phyloP scores from a whole-genome alignment of 2,888 invertebrate genomes.

The Cataglyphis cursor region DNA sequence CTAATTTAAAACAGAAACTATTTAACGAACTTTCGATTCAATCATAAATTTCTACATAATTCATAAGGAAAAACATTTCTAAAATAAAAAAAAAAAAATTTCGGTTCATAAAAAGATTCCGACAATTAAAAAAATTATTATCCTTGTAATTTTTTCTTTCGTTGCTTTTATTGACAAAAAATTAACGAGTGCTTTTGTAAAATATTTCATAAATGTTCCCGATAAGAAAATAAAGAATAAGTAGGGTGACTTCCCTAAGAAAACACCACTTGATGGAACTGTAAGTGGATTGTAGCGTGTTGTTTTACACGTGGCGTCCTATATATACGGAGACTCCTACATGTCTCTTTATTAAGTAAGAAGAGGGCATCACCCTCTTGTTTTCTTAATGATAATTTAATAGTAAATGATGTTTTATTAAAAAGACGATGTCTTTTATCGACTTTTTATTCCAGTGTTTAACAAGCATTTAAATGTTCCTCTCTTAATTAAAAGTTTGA shows the following conservation, averaged over 20 bases:
- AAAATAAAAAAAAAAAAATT: not conserved
- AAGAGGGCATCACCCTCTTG: constrained; percentile 58
- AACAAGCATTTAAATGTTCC: constrained; percentile 4
- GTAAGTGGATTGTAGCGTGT: constrained; percentile 21
- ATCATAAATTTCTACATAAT: not conserved
- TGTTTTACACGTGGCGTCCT: not conserved
- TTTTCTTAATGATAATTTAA: constrained; percentile 81
- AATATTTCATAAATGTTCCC: not conserved
- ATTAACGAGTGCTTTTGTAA: not conserved
- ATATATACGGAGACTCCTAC: constrained; percentile 53
- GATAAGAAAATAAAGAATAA: constrained; percentile 9
- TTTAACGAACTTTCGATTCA: constrained; percentile 68
- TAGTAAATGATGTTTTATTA: constrained; percentile 52
- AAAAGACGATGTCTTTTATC: constrained; percentile 3
- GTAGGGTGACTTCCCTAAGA: not conserved
- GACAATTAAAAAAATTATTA: not conserved
- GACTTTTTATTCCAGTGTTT: not conserved
- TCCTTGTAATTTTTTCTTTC: not conserved
- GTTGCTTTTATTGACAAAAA: not conserved
- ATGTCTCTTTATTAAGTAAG: constrained; percentile 28
- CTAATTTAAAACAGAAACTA: constrained; percentile 66
- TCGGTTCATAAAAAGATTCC: not conserved
- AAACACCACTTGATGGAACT: not conserved
- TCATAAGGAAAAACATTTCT: no score
- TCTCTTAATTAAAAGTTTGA: constrained; percentile 9